These are phyloP conservation scores for Brachylomia viminalis DNA, from an alignment of 2,888 invertebrate species.

Conservation along the genomic window DNA sequence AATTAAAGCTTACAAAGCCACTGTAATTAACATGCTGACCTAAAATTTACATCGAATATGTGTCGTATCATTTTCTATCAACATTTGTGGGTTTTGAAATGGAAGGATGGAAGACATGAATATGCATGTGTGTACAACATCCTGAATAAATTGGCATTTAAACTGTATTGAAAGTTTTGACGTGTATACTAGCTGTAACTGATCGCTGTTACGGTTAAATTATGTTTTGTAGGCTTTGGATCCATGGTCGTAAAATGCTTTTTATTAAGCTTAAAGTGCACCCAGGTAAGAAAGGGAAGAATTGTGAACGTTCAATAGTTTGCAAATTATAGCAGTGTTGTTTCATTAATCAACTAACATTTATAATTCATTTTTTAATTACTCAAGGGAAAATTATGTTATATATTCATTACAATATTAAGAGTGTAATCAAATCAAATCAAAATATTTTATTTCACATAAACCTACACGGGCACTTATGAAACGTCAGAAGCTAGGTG, in stretches of 20 bases:
- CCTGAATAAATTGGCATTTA: constrained; percentile 45
- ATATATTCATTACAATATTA: background rate
- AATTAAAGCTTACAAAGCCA: constrained; percentile 60
- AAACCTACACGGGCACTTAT: no score
- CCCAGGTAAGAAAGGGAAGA: no score
- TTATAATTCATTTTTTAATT: background rate
- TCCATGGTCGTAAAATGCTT: background rate
- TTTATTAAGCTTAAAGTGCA: background rate
- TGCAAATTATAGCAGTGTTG: background rate
- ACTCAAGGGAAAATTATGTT: background rate
- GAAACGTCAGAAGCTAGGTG: no score
- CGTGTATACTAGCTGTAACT: background rate
- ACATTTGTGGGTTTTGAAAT: constrained; percentile 55
- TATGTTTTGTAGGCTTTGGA: background rate
- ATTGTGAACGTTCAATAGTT: background rate
- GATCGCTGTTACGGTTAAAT: background rate
- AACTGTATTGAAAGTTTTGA: constrained; percentile 30
- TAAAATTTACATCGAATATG: constrained; percentile 57
- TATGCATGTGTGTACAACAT: constrained; percentile 46
- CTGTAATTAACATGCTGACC: constrained; percentile 55
- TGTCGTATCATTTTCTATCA: constrained; percentile 58
- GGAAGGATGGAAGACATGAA: constrained; percentile 40
- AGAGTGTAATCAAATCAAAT: no score
- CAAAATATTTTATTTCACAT: no score
- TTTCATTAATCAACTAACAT: background rate